Base-by-base conservation (phyloP, 2,888 invertebrate species). In the Loripinus fragilis region DNA sequence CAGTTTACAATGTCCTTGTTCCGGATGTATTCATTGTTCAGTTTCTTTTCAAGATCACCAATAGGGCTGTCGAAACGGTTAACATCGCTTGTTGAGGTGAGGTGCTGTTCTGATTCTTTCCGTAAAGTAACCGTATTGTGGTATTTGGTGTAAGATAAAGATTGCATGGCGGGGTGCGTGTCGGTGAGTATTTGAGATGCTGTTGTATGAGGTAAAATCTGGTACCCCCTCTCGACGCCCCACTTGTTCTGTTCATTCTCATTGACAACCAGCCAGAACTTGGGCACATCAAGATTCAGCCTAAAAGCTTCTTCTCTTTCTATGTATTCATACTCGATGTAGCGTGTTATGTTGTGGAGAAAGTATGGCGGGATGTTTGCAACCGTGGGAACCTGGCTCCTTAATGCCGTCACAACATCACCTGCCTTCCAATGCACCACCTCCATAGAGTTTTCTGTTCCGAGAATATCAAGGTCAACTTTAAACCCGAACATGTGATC, bases 401-500 rank as follows among this genome's bases (percentile, higher is more conserved):
- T 72, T 12, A 87, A 30, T 3, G 88, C 87, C 0, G 81, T 77
- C 2, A 77, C 60, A 1, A 86, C 81, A 41, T 81, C 76, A 0
- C 85, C 88, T 12, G 77, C 78, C 74, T 87, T 88, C 87, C 87
- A 88, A 41, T 87, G 80, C 23, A 87, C 75, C 0, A 80, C 28
- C 50, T 87, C 83, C 77, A 88, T 85, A 20, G 80, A 76, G 67
- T 88, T 88, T 0, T 82, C 71, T 10, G 81, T 78, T 12, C 80
- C 86, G 0, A 84, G 64, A 12, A 89, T 71, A 52, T 89, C 89
- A 7, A 89, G 70, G 55, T 89, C 89, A 1, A 88, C 89, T 72
- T 87, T 87, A 65, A 87, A 87, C 12, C 85, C 86, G 64, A 89
- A 89, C 68, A 85, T 85, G 55, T 89, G 89, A 50, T 87, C 87